Base-by-base conservation (phyloP, 53 echinoderm and acorn worm species). In the Stichopus horrens region DNA sequence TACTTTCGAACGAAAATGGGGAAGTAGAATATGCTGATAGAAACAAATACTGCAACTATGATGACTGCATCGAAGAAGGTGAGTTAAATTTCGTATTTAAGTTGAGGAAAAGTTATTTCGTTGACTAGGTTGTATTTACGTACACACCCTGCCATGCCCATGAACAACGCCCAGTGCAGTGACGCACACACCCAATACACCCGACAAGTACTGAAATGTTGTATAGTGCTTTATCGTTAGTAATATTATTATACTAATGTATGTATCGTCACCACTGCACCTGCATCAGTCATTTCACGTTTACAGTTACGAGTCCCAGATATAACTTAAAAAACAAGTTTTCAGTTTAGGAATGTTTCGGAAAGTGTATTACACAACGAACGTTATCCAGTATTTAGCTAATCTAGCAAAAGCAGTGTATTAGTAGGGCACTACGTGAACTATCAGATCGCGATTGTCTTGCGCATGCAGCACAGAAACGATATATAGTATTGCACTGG, bases 41-140 rank as follows among this genome's bases (percentile, higher is more conserved):
- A 91, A 96, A 96, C 89, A 96, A 96, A 88, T 96, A 96, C 89
- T 96, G 96, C 86, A 94, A 91, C 55, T 96, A 96, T 88, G 88
- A 87, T 58, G 88, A 94, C 86, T 96, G 96, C 86, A 94, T 91
- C 88, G 96, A 96, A 90, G 87, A 96, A 83, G 92, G 96, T 96
- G 88, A 96, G 96, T 94, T 51, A 21, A 10, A 23, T 85, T 68
- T 52, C 19, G n/a, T 81, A 8, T 21, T 9, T 57, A 81, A 81
- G 56, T 81, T 81, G 81, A 57, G 57, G 81, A 81, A 81, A 81
- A 81, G 57, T 81, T 81, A 22, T 56, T 80, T 16, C 80, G 81
- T 81, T 58, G 81, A 57, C 21, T 55, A 19, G 77, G 6, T 81
- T 57, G 21, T 58, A 57, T 85, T 63, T 85, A 67, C 65, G 68